Conservation (phyloP, 2,888 invertebrate species). For the Euphydryas editha region DNA sequence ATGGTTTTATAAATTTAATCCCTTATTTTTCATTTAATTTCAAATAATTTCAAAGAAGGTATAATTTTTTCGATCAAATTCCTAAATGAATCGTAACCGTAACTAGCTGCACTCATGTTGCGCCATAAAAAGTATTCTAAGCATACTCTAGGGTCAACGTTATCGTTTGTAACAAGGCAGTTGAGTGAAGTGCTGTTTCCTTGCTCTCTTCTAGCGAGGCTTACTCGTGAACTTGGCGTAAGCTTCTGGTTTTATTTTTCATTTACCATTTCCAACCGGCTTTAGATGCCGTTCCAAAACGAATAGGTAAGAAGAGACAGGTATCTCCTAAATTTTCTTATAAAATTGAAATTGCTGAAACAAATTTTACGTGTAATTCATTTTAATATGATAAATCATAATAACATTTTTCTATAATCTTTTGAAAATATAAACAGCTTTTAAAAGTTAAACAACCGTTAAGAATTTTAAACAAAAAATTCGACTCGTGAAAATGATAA, state of each 20-base stretch:
- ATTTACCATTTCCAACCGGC: conserved; percentile 56
- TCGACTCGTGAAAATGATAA: too few species aligned
- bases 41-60: neutral
- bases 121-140: conserved; percentile 10
- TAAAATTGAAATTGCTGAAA: conserved; percentile 22
- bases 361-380: conserved; percentile 18
- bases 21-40: neutral
- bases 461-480: too few species aligned
- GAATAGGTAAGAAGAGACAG: conserved; percentile 29
- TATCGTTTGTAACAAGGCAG: conserved; percentile 56
- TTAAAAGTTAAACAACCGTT: too few species aligned
- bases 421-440: too few species aligned
- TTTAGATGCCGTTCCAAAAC: conserved; percentile 47
- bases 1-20: too few species aligned
- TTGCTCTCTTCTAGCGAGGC: conserved; percentile 39
- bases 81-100: conserved; percentile 3
- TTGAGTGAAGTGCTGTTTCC: conserved; percentile 48
- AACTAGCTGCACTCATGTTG: conserved; percentile 9
- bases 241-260: conserved; percentile 62
- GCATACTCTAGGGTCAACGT: conserved; percentile 45
- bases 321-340: conserved; percentile 22
- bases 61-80: neutral
- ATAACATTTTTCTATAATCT: conserved; percentile 19
- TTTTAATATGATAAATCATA: conserved; percentile 19
- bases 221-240: conserved; percentile 45